Evolutionary conservation across 2,797 vertebrate species (phyloP).

Genomic region (Aselliscus stoliczkanus): DNA sequence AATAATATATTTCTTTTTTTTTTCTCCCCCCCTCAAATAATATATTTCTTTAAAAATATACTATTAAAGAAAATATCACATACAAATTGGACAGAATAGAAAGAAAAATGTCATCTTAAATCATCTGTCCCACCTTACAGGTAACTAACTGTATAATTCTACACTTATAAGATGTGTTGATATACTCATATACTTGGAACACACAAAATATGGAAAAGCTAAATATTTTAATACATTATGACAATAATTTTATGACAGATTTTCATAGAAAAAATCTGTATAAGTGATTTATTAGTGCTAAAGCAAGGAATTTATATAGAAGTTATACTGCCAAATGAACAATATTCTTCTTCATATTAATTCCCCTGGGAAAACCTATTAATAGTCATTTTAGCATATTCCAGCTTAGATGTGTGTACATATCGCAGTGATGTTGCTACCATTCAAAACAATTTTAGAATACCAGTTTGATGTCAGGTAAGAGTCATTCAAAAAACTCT

Average conservation of each 20-base stretch:
- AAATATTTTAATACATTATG: conserved; percentile 72
- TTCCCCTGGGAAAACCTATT: background rate
- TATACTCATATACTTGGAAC: conserved; percentile 63
- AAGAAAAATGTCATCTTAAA: conserved; percentile 81
- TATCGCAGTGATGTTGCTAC: background rate
- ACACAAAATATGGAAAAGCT: conserved; percentile 23
- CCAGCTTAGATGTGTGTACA: background rate
- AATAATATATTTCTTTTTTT: conserved; percentile 83
- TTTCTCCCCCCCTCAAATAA: too few species aligned
- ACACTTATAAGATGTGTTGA: conserved; percentile 65
- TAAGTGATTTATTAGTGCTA: conserved; percentile 25
- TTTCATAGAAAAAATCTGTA: conserved; percentile 1
- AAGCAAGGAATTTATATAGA: background rate
- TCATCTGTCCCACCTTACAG: conserved; percentile 54
- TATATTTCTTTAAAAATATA: conserved; percentile 80
- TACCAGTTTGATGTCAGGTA: background rate
- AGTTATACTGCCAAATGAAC: conserved; percentile 6
- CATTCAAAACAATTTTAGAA: background rate
- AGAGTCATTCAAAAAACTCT: background rate
- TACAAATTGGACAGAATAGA: conserved; percentile 72
- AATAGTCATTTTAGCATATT: background rate
- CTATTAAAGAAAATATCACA: conserved; percentile 80
- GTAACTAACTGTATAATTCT: conserved; percentile 46
- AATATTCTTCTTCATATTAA: background rate
- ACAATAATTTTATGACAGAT: conserved; percentile 47